phyloP scores from a whole-genome alignment of 1,140 invertebrate species.

The Cydia amplana region DNA sequence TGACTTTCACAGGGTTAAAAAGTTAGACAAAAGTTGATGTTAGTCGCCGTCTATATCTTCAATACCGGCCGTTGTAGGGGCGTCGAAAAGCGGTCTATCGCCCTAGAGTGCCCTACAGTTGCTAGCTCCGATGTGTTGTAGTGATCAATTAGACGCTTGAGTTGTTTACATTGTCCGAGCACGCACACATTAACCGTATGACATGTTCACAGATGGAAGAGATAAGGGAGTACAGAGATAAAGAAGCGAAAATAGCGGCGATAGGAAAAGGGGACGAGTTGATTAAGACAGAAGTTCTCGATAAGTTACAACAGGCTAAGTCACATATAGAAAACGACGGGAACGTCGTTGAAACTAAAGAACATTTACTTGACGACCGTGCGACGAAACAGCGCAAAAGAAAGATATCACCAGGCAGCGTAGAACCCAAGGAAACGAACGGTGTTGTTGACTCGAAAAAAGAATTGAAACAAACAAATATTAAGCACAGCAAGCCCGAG shows the following conservation, averaged over 20 bases:
- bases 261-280: slow-evolving; percentile 60
- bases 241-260: slow-evolving; percentile 61
- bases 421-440: slow-evolving; percentile 36
- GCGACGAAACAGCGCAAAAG: slow-evolving; percentile 47
- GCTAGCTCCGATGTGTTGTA: background rate
- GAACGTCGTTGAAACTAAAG: slow-evolving; percentile 17
- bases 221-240: slow-evolving; percentile 58
- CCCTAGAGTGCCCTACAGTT: slow-evolving; percentile 3
- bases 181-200: background rate
- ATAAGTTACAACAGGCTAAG: slow-evolving; percentile 52
- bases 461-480: slow-evolving; percentile 35
- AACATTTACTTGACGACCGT: slow-evolving; percentile 28
- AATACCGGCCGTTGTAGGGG: background rate
- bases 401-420: slow-evolving; percentile 52
- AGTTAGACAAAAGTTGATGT: background rate
- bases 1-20: background rate
- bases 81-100: background rate
- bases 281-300: slow-evolving; percentile 59
- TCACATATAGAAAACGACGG: slow-evolving; percentile 42
- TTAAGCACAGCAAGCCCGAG: slow-evolving; percentile 36
- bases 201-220: slow-evolving; percentile 54
- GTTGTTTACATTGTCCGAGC: background rate
- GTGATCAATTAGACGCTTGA: background rate
- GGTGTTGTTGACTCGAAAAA: slow-evolving; percentile 35
- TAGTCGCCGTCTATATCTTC: background rate